Evolutionary conservation across 2,888 invertebrate species (phyloP).

Genomic region (Dolichopus griseipennis): DNA sequence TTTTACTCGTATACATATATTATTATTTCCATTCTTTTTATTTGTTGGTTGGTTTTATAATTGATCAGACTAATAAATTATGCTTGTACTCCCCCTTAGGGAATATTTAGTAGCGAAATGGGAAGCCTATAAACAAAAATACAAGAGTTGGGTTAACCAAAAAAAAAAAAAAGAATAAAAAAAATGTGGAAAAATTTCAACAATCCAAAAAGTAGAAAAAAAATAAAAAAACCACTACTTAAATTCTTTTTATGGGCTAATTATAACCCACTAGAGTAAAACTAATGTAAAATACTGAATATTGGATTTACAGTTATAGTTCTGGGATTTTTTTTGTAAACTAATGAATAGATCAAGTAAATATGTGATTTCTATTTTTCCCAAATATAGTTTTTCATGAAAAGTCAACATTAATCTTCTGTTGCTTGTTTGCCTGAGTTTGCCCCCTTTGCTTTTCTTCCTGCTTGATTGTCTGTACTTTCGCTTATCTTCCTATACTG

Average conservation of each 20-base stretch:
- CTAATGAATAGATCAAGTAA: background rate
- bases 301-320: background rate
- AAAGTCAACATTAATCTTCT: background rate
- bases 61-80: no score
- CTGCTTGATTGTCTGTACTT: no score
- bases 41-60: no score
- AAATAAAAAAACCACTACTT: background rate
- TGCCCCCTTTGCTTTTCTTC: background rate
- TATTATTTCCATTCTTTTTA: no score
- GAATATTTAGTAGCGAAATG: no score
- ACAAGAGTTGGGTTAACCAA: background rate
- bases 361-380: background rate
- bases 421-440: background rate
- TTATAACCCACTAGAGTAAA: background rate
- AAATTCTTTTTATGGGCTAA: background rate
- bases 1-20: no score
- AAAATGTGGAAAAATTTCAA: no score
- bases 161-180: no score
- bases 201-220: background rate
- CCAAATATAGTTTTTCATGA: background rate
- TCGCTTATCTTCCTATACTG: no score
- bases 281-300: no score
- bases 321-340: background rate
- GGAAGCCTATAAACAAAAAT: background rate
- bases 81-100: no score